Percentiles rank a stretch among this genome's conserved stretches.
Evolutionary conservation across 2,888 invertebrate species (phyloP).

Genomic region (Brenthis hecate): DNA sequence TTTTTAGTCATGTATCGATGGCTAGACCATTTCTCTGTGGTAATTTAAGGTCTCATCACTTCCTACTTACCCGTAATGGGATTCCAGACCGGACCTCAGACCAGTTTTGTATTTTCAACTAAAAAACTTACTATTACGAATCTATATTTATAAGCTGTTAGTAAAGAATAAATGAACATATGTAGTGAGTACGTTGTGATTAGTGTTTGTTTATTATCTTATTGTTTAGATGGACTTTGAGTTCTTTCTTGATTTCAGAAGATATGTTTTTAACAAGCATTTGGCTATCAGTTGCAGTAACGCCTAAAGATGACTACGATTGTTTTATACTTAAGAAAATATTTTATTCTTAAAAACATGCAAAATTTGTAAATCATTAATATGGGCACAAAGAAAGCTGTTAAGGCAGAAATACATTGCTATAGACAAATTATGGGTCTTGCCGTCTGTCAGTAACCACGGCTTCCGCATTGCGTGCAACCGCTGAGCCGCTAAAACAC

Average conservation of each 20-base stretch:
- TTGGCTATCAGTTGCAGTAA: no score
- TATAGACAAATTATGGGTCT: constrained; percentile 46
- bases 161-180: constrained; percentile 13
- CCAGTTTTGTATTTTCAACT: constrained; percentile 13
- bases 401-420: constrained; percentile 29
- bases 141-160: constrained; percentile 24
- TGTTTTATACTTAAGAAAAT: no score
- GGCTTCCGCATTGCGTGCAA: constrained; percentile 48
- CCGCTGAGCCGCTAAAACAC: constrained; percentile 38
- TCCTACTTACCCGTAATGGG: constrained; percentile 33
- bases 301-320: no score
- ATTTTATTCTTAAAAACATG: no score
- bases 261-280: no score
- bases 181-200: neutral
- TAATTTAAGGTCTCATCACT: constrained; percentile 56
- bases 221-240: no score
- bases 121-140: constrained; percentile 29
- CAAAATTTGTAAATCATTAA: constrained; percentile 2
- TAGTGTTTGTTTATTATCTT: neutral
- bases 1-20: constrained; percentile 16
- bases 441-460: constrained; percentile 41
- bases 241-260: no score
- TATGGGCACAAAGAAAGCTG: constrained; percentile 33
- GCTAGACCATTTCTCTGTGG: constrained; percentile 64
- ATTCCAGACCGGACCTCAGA: constrained; percentile 23